phyloP scores from a whole-genome alignment of 2,888 invertebrate species.

The Branchipolynoe longqiensis region DNA sequence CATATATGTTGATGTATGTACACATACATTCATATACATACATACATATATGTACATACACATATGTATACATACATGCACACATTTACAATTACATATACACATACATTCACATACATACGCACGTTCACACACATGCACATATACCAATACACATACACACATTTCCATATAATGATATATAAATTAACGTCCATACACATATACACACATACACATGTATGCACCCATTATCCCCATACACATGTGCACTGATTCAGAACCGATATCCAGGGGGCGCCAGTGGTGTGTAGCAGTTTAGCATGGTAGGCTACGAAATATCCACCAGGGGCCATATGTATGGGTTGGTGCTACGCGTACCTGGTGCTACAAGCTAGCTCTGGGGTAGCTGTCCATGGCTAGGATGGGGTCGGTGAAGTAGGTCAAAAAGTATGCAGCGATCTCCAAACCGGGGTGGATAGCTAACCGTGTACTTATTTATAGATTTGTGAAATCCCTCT shows the following conservation, averaged over 20 bases:
- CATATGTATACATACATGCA: neutral
- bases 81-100: neutral
- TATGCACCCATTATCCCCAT: no score
- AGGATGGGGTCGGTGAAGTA: no score
- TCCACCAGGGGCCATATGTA: neutral
- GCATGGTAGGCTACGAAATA: neutral
- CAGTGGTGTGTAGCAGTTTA: neutral
- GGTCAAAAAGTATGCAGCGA: no score
- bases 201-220: neutral
- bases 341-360: no score
- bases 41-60: neutral
- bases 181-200: neutral
- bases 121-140: neutral
- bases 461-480: no score
- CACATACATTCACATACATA: neutral
- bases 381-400: no score
- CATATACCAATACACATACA: neutral
- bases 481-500: no score
- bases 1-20: no score
- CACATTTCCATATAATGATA: neutral
- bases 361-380: no score
- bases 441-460: no score
- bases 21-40: no score
- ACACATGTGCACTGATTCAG: no score
- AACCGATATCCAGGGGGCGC: neutral